A percentile compares a stretch with the other conserved stretches of the same genome.
Conservation (phyloP, 2,113 vertebrate species). For the Sinocyclocheilus anshuiensis region DNA sequence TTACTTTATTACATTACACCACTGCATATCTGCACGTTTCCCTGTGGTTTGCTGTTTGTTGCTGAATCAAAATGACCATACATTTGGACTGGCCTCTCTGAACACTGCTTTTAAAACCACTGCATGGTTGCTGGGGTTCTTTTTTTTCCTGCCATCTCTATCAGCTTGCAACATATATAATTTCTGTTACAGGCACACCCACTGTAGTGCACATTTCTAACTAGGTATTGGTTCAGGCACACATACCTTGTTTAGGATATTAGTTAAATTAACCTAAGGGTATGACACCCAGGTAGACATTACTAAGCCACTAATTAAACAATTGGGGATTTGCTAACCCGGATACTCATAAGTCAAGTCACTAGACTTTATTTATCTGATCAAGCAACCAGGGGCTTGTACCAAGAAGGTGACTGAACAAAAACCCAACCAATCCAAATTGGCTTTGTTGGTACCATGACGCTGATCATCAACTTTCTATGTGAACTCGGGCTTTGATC, state of each 20-base stretch:
- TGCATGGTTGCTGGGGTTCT: too few species aligned
- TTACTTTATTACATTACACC: too few species aligned
- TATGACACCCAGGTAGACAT: neutral
- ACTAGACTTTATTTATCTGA: neutral
- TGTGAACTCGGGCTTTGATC: neutral
- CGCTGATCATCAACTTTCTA: neutral
- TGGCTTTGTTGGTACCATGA: neutral
- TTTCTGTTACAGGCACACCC: too few species aligned
- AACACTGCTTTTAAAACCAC: too few species aligned
- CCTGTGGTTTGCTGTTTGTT: too few species aligned
- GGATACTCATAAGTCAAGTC: neutral
- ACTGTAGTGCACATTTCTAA: neutral
- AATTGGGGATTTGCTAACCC: neutral
- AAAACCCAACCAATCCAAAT: neutral
- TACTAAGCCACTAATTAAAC: neutral
- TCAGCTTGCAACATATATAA: too few species aligned
- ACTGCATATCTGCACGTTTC: too few species aligned
- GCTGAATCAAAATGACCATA: too few species aligned
- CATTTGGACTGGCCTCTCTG: too few species aligned
- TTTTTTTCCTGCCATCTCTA: too few species aligned
- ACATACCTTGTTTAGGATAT: neutral
- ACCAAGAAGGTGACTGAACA: too few species aligned
- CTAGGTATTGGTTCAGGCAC: neutral
- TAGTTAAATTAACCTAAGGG: neutral
- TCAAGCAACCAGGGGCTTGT: too few species aligned